Base-by-base conservation (phyloP, 2,888 invertebrate genomes). In the Eristalis pertinax region DNA sequence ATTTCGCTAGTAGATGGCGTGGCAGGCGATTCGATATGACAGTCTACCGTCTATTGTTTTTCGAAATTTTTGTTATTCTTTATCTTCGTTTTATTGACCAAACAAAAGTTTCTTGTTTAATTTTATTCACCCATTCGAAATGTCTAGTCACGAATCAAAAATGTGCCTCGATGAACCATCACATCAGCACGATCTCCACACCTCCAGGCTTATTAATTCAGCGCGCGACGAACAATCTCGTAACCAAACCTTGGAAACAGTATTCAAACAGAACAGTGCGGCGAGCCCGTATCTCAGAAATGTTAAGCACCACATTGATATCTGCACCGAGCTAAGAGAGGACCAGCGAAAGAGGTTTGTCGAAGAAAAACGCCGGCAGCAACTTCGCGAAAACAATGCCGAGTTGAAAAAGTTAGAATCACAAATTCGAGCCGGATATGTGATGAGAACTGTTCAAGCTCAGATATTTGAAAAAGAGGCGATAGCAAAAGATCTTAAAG, bases 361-460 rank as follows among this genome's bases (percentile, higher is more conserved):
- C 15, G 90, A 92, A 3, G 84, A 90, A 10, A 92, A 91, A 80
- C 87, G 89, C 1, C 89, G 95, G 56, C 94, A 95, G 90, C 93
- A 93, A 65, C 89, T 95, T 26, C 92, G 94, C 35, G 93, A 94
- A 89, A 94, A 93, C 84, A 94, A 94, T 90, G 92, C 94, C 43
- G 96, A 96, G 90, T 91, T 96, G 24, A 75, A 65, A n/a, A 24
- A 50, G 1, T 29, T 86, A 0, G 79, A 80, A 24, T 60, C 76
- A 64, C 68, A 73, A 38, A 68, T 75, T 22, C 72, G 67, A 0
- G 22, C 26, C 15, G 60, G 26, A 13, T 60, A 60, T 15, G 60
- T 60, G 13, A 60, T 60, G 60, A 11, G 60, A 26, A 60, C 60
- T 26, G 26, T 60, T 1, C 26, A 60, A 26, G 26, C 60, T 0